Percentiles rank a stretch among this genome's conserved stretches.
Evolutionary conservation across 2,113 vertebrate genomes (phyloP).

Genomic region (Pollachius pollachius): DNA sequence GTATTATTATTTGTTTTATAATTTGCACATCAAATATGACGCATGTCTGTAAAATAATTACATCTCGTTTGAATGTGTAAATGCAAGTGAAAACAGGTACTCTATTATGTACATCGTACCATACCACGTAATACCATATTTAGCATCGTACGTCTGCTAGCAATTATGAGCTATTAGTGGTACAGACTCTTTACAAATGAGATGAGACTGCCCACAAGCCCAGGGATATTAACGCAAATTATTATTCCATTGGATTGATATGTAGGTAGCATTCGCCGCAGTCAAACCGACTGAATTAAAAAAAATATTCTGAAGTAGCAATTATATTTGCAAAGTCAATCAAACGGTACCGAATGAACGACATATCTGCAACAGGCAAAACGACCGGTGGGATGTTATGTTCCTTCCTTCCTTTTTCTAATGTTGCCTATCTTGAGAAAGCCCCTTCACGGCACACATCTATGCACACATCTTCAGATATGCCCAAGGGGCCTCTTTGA

Average conservation of each 20-base stretch:
- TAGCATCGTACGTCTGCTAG: too few species aligned
- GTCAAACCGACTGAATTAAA: too few species aligned
- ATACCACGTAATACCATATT: too few species aligned
- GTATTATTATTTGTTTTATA: too few species aligned
- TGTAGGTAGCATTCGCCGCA: too few species aligned
- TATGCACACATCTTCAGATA: conserved; percentile 36
- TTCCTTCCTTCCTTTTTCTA: conserved; percentile 6
- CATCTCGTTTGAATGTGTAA: too few species aligned
- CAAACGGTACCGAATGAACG: conserved; percentile 19
- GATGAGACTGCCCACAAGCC: conserved; percentile 47
- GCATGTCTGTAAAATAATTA: too few species aligned
- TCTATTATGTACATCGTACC: too few species aligned
- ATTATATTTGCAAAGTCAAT: conserved; percentile 29
- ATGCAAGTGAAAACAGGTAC: too few species aligned
- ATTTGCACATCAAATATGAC: too few species aligned
- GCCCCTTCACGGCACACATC: conserved; percentile 45
- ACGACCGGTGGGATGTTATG: neutral
- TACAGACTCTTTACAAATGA: conserved; percentile 53
- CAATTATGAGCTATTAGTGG: conserved; percentile 45
- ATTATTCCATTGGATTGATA: conserved; percentile 35
- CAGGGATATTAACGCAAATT: conserved; percentile 51
- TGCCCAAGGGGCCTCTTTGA: conserved; percentile 41
- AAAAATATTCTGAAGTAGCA: conserved; percentile 32
- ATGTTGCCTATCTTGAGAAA: conserved; percentile 28
- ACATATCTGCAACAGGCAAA: neutral